Evolutionary conservation across 1,140 invertebrate genomes (phyloP).

Genomic region (Philopotamus ludificatus): DNA sequence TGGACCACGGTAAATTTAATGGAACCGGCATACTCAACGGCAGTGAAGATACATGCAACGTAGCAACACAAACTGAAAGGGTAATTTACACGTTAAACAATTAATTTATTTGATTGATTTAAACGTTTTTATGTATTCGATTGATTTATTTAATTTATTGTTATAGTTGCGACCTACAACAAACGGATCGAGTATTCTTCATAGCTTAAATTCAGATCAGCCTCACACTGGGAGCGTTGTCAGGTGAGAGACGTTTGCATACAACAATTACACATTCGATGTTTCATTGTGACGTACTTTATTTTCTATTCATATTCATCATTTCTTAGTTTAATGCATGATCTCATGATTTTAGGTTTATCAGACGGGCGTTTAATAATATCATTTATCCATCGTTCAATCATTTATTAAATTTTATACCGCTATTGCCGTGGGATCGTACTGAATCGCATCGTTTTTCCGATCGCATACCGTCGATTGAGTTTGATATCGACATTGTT

Average conservation of each 20-base stretch:
- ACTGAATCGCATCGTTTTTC: constrained; percentile 7
- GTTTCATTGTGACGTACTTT: constrained; percentile 5
- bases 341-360: constrained; percentile 36
- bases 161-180: constrained; percentile 39
- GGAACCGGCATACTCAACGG: constrained; percentile 47
- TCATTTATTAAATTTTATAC: too few relatives aligned
- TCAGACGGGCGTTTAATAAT: constrained; percentile 23
- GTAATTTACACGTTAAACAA: constrained; percentile 40
- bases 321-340: constrained; percentile 4
- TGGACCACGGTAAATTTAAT: constrained; percentile 37
- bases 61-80: constrained; percentile 56
- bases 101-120: background rate
- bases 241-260: too few relatives aligned
- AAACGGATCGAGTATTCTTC: constrained; percentile 37
- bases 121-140: background rate
- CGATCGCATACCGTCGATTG: background rate
- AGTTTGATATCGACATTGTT: background rate
- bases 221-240: constrained; percentile 30
- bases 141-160: background rate
- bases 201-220: constrained; percentile 28
- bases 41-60: constrained; percentile 53
- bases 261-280: too few relatives aligned
- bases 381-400: constrained; percentile 27
- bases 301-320: constrained; percentile 3
- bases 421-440: too few relatives aligned